Base-by-base conservation (phyloP, 2,113 vertebrate genomes). In the Osmerus mordax region DNA sequence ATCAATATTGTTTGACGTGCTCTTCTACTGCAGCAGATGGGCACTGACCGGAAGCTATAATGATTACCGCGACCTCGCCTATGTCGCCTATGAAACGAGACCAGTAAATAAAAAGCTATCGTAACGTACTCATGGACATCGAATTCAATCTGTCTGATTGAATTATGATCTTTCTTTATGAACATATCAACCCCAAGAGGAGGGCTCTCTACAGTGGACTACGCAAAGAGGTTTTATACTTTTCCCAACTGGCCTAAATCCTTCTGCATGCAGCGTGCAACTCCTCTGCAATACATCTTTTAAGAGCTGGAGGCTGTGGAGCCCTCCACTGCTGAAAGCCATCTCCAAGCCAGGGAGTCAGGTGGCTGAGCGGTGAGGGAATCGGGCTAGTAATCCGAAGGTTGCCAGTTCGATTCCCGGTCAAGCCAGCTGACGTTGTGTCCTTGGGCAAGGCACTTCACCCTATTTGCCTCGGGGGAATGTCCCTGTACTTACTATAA, bases 1-100 rank as follows among this genome's bases (percentile, higher is more conserved):
- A 85, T 87, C 84, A 84, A 86, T 87, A 85, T 41, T 47, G 72
- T 32, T 69, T 73, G 69, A 70, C 63, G 62, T 80, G 70, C 72
- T 84, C 70, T 78, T 78, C 81, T 78, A 80, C 78, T 76, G 74
- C 72, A 61, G 75, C 59, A 21, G 32, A 79, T 76, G 76, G 69
- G 71, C 51, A 70, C 73, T 74, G 74, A 78, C 19, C 80, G 56
- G 16, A 70, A 76, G 73, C 60, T 60, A 32, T 75, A 84, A 84
- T 78, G 72, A 82, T 77, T 74, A 73, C 61, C 65, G 29, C 63
- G 62, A 56, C 67, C 28, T 3, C n/a, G 0, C 21, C 63, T 61
- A 53, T 32, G 2, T 51, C 32, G 36, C 29, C 36, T 19, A 18
- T 19, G 36, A 71, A 81, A 75, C 59, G 41, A 36, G 15, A 5